These are phyloP conservation scores for Aphelenchoides bicaudatus DNA, from an alignment of 2,888 invertebrate species.

Conservation along the genomic window DNA sequence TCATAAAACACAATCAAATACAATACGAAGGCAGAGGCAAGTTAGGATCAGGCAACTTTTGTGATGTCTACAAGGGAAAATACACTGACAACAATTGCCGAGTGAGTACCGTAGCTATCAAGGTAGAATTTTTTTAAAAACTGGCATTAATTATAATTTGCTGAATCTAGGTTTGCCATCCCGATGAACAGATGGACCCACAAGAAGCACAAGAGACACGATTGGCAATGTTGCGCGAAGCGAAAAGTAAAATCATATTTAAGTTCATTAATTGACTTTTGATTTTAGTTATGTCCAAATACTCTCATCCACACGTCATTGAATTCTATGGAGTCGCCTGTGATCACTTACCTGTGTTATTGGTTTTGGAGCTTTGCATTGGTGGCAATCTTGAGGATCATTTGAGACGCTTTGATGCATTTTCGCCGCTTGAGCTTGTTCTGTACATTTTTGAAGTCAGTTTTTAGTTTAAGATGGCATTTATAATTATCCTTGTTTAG, in stretches of 20 bases:
- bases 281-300: constrained; percentile 42
- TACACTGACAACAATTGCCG: not conserved
- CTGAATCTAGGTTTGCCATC: constrained; percentile 7
- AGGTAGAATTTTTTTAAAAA: constrained; percentile 16
- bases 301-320: constrained; percentile 41
- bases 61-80: constrained; percentile 3
- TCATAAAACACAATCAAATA: constrained; percentile 39
- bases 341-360: constrained; percentile 96
- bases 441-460: constrained; percentile 27
- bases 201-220: constrained; percentile 1
- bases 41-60: constrained; percentile 25
- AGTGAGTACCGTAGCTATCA: constrained; percentile 14
- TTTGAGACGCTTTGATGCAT: constrained; percentile 18
- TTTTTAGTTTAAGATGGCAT: not conserved
- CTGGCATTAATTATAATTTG: not conserved
- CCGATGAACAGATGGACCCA: not conserved
- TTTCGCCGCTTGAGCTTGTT: constrained; percentile 19
- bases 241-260: too few species aligned
- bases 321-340: constrained; percentile 91
- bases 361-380: constrained; percentile 89
- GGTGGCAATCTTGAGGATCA: constrained; percentile 43
- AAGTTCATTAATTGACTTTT: too few species aligned
- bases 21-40: constrained; percentile 30
- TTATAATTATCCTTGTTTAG: constrained; percentile 21
- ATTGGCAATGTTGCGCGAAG: constrained; percentile 39